These are phyloP conservation scores for Odontomachus brunneus DNA, from an alignment of 1,140 invertebrate genomes.

Conservation along the genomic window DNA sequence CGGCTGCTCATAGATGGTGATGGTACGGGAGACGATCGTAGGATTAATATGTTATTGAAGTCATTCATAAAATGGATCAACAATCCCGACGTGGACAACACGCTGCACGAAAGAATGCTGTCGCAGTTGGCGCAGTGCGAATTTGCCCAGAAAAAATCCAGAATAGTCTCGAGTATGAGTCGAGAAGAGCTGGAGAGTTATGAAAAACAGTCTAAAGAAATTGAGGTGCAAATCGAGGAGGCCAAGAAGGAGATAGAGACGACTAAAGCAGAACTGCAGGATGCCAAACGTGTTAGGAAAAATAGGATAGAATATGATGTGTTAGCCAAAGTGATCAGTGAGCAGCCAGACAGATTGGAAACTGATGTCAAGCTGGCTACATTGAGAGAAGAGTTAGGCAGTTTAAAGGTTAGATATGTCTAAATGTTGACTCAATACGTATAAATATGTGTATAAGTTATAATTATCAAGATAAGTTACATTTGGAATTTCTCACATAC, in stretches of 20 bases:
- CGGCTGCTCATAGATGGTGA: conserved; percentile 97
- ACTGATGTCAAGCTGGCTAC: conserved; percentile 91
- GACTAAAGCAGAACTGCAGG: conserved; percentile 90
- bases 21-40: conserved; percentile 97
- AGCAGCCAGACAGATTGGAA: conserved; percentile 95
- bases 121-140: conserved; percentile 94
- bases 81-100: conserved; percentile 88
- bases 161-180: conserved; percentile 93
- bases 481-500: conserved; percentile 76
- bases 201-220: conserved; percentile 90
- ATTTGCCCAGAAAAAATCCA: conserved; percentile 94
- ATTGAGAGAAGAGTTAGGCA: conserved; percentile 91
- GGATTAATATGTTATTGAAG: conserved; percentile 94
- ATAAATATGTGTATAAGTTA: background rate
- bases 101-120: conserved; percentile 92
- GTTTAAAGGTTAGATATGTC: conserved; percentile 84
- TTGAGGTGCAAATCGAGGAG: conserved; percentile 91
- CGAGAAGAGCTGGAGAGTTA: conserved; percentile 94
- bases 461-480: too few species aligned
- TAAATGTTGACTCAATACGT: background rate
- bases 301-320: conserved; percentile 97
- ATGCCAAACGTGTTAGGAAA: conserved; percentile 93
- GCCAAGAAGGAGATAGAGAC: conserved; percentile 91
- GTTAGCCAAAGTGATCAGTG: conserved; percentile 94
- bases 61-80: conserved; percentile 95